Base-by-base conservation (phyloP, 2,797 vertebrate genomes). In the Squalus acanthias region DNA sequence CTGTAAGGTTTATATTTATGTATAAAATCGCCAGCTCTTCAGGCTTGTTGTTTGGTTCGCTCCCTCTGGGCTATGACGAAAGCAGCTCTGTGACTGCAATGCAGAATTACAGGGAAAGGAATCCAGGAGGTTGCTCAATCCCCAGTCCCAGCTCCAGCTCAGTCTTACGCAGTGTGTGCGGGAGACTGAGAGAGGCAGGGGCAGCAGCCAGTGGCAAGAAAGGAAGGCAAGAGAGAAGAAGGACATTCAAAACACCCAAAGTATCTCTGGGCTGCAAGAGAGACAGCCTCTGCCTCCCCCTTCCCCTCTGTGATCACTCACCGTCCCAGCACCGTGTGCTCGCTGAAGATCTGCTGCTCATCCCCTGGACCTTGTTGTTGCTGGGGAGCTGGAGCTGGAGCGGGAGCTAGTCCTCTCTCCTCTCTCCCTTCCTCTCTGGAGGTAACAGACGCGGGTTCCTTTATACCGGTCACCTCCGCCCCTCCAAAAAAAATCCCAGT, bases 31-130 rank as follows among this genome's bases (percentile, higher is more conserved):
- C 57, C 33, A 33, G 57, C 57, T 85, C 33, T 22, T 65, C 57
- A 67, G 65, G 91, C 22, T 7, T 93, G 91, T 46, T 93, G 65
- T 93, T 69, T 69, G 3, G 91, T 63, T 4, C 3, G n/a, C 63
- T 39, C 91, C 65, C 65, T 69, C 17, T 46, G 91, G 91, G 15
- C 46, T 63, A 93, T 93, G 91, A 93, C 91, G 91, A 93, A 67
- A 69, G 91, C 91, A 93, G 91, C n/a, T 46, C 24, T 93, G 91
- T 93, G 63, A 93, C 91, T 93, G 91, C 91, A 93, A 93, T 93
- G 91, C 91, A 93, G 91, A 93, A 93, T 93, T 39, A 12, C 65
- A 69, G 20, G 17, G n/a, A 39, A 69, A 63, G 88, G 63, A 46
- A 65, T 39, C 5, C 10, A 15, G 20, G n/a, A 65, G 63, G 22